Evolutionary conservation across 2,888 invertebrate genomes (phyloP).

Genomic region (Drosophila colorata): DNA sequence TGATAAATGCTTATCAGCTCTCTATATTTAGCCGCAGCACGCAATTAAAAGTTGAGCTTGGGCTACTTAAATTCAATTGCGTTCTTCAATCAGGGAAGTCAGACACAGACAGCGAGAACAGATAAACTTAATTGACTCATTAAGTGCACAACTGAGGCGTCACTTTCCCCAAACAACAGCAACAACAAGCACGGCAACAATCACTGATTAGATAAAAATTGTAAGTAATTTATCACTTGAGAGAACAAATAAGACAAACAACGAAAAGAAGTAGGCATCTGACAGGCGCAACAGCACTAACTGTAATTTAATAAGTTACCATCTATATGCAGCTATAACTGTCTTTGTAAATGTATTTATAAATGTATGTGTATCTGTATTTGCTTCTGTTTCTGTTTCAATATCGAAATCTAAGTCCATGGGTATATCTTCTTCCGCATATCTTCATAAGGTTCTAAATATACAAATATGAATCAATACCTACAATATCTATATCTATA

Average conservation of each 20-base stretch:
- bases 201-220: conserved; percentile 67
- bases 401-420: not conserved
- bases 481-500: too few relatives aligned
- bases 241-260: conserved; percentile 35
- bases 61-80: conserved; percentile 51
- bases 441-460: too few relatives aligned
- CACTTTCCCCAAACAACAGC: conserved; percentile 33
- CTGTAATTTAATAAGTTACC: conserved; percentile 21
- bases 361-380: not conserved
- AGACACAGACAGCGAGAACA: conserved; percentile 19
- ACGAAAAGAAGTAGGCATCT: not conserved
- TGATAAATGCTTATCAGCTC: conserved; percentile 22
- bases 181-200: conserved; percentile 6
- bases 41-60: conserved; percentile 39
- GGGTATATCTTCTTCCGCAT: too few relatives aligned
- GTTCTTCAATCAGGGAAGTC: conserved; percentile 29
- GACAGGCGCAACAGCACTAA: conserved; percentile 4
- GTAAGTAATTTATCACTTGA: conserved; percentile 62
- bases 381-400: not conserved
- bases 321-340: conserved; percentile 10
- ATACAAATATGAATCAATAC: too few relatives aligned
- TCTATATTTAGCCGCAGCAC: not conserved
- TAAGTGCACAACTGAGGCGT: conserved; percentile 51
- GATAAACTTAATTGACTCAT: conserved; percentile 70
- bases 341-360: conserved; percentile 5